phyloP scores from a whole-genome alignment of 2,888 invertebrate genomes.

The Blastobasis adustella region DNA sequence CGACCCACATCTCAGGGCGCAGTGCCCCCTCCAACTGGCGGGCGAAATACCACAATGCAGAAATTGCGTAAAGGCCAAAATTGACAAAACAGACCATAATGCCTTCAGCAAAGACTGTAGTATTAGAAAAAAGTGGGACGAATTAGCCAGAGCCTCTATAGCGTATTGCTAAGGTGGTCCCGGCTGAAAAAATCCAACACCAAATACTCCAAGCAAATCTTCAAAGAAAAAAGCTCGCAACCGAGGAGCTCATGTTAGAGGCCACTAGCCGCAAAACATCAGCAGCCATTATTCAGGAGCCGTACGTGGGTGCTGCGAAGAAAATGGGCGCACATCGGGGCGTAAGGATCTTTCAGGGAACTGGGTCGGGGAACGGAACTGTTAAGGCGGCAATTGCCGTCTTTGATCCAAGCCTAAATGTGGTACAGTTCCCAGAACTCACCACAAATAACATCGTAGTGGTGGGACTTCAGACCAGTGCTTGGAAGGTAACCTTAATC shows the following conservation, averaged over 20 bases:
- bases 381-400: not conserved
- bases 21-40: too few species aligned
- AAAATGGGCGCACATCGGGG: too few species aligned
- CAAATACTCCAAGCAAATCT: not conserved
- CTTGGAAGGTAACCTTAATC: not conserved
- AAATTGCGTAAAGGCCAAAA: too few species aligned
- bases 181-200: too few species aligned
- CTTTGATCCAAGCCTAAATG: not conserved
- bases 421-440: not conserved
- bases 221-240: not conserved
- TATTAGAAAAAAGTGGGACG: not conserved
- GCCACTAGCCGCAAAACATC: too few species aligned
- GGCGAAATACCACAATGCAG: too few species aligned
- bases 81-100: not conserved
- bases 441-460: not conserved
- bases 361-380: not conserved
- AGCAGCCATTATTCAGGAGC: too few species aligned
- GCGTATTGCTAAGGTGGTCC: too few species aligned
- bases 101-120: not conserved
- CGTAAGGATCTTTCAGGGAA: not conserved
- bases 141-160: not conserved
- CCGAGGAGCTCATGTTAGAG: not conserved
- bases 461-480: not conserved
- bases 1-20: too few species aligned
- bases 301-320: too few species aligned